A percentile compares a stretch with the other conserved stretches of the same genome.
These are phyloP conservation scores for Oryctes rhinoceros DNA, from an alignment of 1,140 invertebrate genomes.

Conservation along the genomic window DNA sequence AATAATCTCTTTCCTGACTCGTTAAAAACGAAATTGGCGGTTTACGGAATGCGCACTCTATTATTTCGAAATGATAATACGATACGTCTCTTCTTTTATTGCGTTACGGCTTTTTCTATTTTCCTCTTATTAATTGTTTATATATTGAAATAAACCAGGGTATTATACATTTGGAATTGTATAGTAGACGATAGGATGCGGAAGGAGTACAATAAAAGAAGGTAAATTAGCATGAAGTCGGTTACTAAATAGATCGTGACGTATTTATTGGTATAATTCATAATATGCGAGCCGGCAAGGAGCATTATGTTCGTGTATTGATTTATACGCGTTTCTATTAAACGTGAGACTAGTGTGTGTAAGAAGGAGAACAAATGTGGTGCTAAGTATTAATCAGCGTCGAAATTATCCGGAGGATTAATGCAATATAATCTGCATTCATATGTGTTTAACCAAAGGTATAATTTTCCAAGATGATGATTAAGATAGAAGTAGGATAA, in stretches of 20 bases:
- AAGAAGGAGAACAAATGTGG: neutral
- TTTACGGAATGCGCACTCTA: conserved; percentile 4
- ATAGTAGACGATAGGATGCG: neutral
- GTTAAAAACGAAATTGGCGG: conserved; percentile 9
- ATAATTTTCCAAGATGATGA: too few relatives aligned
- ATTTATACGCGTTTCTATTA: neutral
- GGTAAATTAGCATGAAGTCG: neutral
- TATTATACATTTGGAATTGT: neutral
- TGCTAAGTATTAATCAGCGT: neutral
- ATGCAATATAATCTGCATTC: too few relatives aligned
- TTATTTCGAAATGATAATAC: conserved; percentile 3
- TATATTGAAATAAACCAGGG: neutral
- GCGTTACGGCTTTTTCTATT: neutral
- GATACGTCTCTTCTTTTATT: neutral
- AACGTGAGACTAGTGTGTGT: neutral
- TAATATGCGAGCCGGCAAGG: neutral
- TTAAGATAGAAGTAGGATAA: too few relatives aligned
- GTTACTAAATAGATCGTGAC: neutral
- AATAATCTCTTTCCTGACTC: neutral
- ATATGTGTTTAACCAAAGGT: too few relatives aligned
- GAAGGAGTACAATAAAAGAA: neutral
- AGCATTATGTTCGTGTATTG: neutral
- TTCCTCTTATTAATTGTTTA: neutral
- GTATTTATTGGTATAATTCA: conserved; percentile 1
- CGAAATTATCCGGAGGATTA: too few relatives aligned